A percentile compares a stretch with the other conserved stretches of the same genome.
Conservation (phyloP, 1,140 invertebrate species). For the Cyrtorhinus lividipennis region DNA sequence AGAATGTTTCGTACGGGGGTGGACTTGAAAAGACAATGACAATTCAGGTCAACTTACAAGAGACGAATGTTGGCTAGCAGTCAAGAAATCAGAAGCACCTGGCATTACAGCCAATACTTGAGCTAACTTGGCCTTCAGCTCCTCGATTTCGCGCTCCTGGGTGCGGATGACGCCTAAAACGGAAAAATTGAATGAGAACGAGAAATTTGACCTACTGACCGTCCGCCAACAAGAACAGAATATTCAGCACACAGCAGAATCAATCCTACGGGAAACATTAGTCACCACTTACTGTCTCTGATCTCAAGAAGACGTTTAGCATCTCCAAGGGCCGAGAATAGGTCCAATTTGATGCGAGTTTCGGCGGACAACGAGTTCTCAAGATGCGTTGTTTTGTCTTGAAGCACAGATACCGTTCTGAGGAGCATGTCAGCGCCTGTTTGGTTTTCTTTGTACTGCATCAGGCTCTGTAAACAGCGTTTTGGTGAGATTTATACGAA, state of each 20-base stretch:
- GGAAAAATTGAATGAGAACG: slow-evolving; percentile 18
- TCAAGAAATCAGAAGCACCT: slow-evolving; percentile 41
- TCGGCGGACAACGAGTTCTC: slow-evolving; percentile 89
- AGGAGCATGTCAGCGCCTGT: slow-evolving; percentile 66
- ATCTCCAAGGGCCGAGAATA: slow-evolving; percentile 90
- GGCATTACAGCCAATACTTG: slow-evolving; percentile 88
- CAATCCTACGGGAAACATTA: too few relatives aligned
- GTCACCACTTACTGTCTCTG: slow-evolving; percentile 58
- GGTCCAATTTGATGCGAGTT: slow-evolving; percentile 87
- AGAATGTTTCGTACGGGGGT: too few relatives aligned
- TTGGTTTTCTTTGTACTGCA: slow-evolving; percentile 52
- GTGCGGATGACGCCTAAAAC: slow-evolving; percentile 52
- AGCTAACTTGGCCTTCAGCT: slow-evolving; percentile 76
- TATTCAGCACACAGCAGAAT: too few relatives aligned
- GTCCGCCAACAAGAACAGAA: too few relatives aligned
- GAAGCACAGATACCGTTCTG: slow-evolving; percentile 60
- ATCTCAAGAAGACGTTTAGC: slow-evolving; percentile 86
- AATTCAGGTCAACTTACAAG: background rate
- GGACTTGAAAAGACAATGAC: too few relatives aligned
- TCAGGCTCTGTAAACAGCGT: slow-evolving; percentile 32
- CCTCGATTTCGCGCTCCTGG: slow-evolving; percentile 80
- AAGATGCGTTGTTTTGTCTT: slow-evolving; percentile 74
- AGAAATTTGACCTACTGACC: background rate
- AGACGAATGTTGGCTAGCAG: background rate
- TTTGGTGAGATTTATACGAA: background rate